Percentiles rank a stretch among this genome's conserved stretches.
phyloP scores from a whole-genome alignment of 2,888 invertebrate genomes.

The Melanophora roralis region DNA sequence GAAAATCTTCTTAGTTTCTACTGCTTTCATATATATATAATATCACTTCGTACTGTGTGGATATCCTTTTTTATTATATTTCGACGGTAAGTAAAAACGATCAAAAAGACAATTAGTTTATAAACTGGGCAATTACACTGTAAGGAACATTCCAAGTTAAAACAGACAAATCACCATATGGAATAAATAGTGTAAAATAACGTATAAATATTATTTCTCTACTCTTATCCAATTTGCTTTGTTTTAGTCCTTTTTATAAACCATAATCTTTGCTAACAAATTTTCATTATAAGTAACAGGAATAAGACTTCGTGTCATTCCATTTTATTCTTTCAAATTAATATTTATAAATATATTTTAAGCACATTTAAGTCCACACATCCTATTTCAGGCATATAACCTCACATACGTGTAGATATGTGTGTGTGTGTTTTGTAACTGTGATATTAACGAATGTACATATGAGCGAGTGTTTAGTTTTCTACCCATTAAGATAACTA shows the following conservation, averaged over 20 bases:
- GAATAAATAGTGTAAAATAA: too few species aligned
- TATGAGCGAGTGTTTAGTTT: conserved; percentile 11
- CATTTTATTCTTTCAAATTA: conserved; percentile 6
- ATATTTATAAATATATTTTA: conserved; percentile 33
- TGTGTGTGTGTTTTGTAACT: neutral
- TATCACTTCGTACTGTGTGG: too few species aligned
- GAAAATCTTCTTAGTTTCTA: too few species aligned
- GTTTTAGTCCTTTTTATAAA: neutral
- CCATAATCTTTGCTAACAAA: neutral
- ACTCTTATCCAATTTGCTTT: neutral
- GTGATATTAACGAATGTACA: neutral
- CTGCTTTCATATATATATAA: too few species aligned
- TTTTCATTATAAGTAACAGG: conserved; percentile 10
- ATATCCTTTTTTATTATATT: too few species aligned
- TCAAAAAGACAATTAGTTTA: conserved; percentile 62
- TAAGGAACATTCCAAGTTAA: neutral
- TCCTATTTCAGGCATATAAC: neutral
- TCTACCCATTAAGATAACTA: conserved; percentile 46
- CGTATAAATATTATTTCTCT: too few species aligned
- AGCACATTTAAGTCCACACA: neutral
- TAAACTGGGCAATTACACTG: conserved; percentile 57
- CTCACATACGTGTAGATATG: neutral
- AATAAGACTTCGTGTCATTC: neutral
- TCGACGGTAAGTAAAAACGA: conserved; percentile 45
- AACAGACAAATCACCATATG: too few species aligned